Conservation (phyloP, 2,113 vertebrate genomes). For the Pachypanchax playfairii region DNA sequence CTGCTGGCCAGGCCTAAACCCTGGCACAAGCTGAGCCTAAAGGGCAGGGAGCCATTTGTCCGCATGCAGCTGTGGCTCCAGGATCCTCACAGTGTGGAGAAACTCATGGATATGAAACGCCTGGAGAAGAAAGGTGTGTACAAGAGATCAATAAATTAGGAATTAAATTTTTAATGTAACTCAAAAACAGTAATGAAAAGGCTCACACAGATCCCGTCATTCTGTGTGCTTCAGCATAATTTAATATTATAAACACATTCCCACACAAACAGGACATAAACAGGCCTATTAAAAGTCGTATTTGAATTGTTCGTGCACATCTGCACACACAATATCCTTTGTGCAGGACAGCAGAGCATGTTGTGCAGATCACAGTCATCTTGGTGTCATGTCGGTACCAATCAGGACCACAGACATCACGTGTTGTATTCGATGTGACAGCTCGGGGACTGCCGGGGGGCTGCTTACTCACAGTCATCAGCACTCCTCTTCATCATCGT, state of each 20-base stretch:
- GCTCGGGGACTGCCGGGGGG: constrained; percentile 70
- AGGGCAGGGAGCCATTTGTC: constrained; percentile 81
- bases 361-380: constrained; percentile 77
- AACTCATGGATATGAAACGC: constrained; percentile 96
- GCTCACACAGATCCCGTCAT: constrained; percentile 13
- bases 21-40: constrained; percentile 97
- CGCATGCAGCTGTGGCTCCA: constrained; percentile 89
- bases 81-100: constrained; percentile 95
- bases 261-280: constrained; percentile 2
- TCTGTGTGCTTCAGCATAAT: constrained; percentile 15
- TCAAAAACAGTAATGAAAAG: constrained; percentile 25
- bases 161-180: background rate
- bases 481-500: constrained; percentile 76
- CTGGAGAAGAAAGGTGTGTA: constrained; percentile 95
- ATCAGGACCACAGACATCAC: constrained; percentile 75
- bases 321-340: constrained; percentile 67
- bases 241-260: constrained; percentile 41
- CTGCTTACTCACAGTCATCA: constrained; percentile 79
- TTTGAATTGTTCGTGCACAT: constrained; percentile 58
- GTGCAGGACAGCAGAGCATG: constrained; percentile 74
- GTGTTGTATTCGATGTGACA: constrained; percentile 75
- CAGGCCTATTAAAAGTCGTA: constrained; percentile 16
- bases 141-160: background rate
- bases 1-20: constrained; percentile 96
- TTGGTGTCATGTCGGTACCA: constrained; percentile 75